Evolutionary conservation across 2,888 invertebrate species (phyloP).

Genomic region (Cantharis lateralis): DNA sequence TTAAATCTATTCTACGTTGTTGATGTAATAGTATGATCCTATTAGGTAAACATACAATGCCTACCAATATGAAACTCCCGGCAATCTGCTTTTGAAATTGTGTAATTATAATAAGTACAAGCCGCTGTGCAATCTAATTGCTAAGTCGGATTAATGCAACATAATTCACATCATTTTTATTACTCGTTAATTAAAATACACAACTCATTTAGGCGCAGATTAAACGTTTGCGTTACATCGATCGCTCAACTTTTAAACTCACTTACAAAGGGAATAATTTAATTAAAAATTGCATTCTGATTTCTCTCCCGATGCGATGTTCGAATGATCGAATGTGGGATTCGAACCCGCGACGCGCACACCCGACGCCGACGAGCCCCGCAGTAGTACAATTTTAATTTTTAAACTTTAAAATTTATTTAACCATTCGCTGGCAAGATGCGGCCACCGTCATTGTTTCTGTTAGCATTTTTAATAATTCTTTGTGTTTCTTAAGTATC

Average conservation of each 20-base stretch:
- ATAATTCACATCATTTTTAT: neutral
- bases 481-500: neutral
- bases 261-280: neutral
- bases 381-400: neutral
- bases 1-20: constrained; percentile 13
- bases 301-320: too few relatives aligned
- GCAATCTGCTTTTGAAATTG: constrained; percentile 11
- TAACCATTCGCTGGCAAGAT: neutral
- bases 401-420: neutral
- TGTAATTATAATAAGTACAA: constrained; percentile 18
- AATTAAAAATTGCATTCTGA: neutral
- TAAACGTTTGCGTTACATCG: neutral
- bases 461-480: neutral
- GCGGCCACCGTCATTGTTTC: neutral
- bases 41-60: constrained; percentile 20
- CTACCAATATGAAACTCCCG: constrained; percentile 1
- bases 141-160: constrained; percentile 6
- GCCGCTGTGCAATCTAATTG: constrained; percentile 19
- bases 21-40: constrained; percentile 19
- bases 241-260: neutral
- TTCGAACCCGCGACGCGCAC: neutral
- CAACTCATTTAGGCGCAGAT: neutral
- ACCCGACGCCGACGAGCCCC: neutral
- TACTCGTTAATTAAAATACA: neutral
- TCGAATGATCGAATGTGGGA: neutral